A percentile compares a stretch with the other conserved stretches of the same genome.
These are phyloP conservation scores for Philopotamus ludificatus DNA, from an alignment of 1,140 invertebrate species.

Conservation along the genomic window DNA sequence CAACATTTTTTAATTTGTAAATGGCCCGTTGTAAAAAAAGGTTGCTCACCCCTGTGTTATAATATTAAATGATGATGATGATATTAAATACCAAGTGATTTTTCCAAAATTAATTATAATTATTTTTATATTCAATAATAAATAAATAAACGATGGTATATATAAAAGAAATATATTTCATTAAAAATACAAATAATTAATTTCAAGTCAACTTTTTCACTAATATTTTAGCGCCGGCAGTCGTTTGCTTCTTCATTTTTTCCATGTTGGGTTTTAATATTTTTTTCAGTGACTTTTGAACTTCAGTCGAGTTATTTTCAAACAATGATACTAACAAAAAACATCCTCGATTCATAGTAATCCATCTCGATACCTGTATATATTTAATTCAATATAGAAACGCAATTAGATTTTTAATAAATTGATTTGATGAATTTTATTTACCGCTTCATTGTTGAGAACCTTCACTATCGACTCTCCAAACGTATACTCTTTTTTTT, in stretches of 20 bases:
- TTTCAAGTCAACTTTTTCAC: slow-evolving; percentile 33
- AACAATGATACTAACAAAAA: slow-evolving; percentile 53
- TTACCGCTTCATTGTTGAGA: slow-evolving; percentile 44
- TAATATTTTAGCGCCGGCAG: slow-evolving; percentile 51
- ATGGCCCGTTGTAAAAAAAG: too few relatives aligned
- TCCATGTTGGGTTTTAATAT: slow-evolving; percentile 45
- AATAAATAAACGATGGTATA: too few relatives aligned
- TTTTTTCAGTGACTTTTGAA: slow-evolving; percentile 44
- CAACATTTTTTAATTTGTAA: too few relatives aligned
- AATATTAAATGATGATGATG: too few relatives aligned
- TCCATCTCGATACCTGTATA: slow-evolving; percentile 50
- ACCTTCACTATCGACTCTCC: slow-evolving; percentile 46
- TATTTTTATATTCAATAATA: too few relatives aligned
- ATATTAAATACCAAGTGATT: too few relatives aligned
- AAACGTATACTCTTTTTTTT: slow-evolving; percentile 44
- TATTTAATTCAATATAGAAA: slow-evolving; percentile 19
- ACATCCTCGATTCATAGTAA: slow-evolving; percentile 53
- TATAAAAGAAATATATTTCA: too few relatives aligned
- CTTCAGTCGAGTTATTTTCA: slow-evolving; percentile 48
- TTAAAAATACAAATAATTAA: not conserved
- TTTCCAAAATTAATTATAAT: too few relatives aligned
- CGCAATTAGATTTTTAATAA: not conserved
- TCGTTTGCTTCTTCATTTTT: slow-evolving; percentile 48
- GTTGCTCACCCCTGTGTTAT: too few relatives aligned
- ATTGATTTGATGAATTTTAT: not conserved